Conservation (phyloP, 1,140 invertebrate genomes). For the Drepana arcuata region DNA sequence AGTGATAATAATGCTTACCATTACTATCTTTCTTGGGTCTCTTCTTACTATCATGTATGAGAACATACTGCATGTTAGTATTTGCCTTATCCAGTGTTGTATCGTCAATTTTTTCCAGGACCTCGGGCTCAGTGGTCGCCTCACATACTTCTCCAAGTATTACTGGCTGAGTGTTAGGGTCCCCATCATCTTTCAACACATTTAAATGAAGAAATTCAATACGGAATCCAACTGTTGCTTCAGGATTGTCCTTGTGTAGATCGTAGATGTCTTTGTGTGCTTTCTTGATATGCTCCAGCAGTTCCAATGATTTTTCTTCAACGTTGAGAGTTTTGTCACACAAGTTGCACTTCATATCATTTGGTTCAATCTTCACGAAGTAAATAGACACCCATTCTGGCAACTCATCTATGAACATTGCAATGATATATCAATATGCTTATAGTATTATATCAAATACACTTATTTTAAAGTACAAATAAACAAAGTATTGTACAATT, state of each 20-base stretch:
- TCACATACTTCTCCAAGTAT: slow-evolving; percentile 41
- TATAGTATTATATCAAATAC: neutral
- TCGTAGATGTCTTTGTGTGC: slow-evolving; percentile 44
- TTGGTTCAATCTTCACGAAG: slow-evolving; percentile 25
- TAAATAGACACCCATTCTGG: slow-evolving; percentile 52
- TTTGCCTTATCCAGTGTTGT: too few relatives aligned
- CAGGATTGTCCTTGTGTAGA: slow-evolving; percentile 38
- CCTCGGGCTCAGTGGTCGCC: slow-evolving; percentile 20
- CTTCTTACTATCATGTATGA: slow-evolving; percentile 26
- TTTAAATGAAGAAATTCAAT: slow-evolving; percentile 57
- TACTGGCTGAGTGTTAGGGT: slow-evolving; percentile 29
- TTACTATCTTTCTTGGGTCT: slow-evolving; percentile 8
- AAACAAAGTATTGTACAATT: too few relatives aligned
- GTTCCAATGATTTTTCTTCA: slow-evolving; percentile 26
- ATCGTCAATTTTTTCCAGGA: slow-evolving; percentile 15
- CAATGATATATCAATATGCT: neutral
- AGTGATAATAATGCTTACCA: slow-evolving; percentile 10
- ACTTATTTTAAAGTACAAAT: too few relatives aligned
- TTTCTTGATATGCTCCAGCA: slow-evolving; percentile 34
- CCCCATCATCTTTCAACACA: slow-evolving; percentile 34
- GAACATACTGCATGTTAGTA: slow-evolving; percentile 28
- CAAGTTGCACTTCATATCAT: slow-evolving; percentile 40
- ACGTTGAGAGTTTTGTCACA: slow-evolving; percentile 28
- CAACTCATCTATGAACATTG: slow-evolving; percentile 14
- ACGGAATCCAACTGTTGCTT: slow-evolving; percentile 42